phyloP scores from a whole-genome alignment of 2,113 vertebrate genomes.

The Pseudopodoces humilis region DNA sequence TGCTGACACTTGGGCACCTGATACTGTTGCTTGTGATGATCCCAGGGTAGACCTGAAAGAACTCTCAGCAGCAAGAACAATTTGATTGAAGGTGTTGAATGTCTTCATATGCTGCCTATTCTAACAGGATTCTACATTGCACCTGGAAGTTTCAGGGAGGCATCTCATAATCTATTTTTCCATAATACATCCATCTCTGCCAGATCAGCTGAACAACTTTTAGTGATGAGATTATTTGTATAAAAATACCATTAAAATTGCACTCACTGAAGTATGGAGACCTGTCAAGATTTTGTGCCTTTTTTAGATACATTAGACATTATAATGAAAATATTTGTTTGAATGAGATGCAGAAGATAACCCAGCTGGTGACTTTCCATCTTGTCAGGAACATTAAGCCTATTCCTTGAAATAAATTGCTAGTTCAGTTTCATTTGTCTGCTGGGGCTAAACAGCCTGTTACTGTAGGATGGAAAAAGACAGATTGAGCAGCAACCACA shows the following conservation, averaged over 20 bases:
- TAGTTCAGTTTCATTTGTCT: not conserved
- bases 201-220: not conserved
- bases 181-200: not conserved
- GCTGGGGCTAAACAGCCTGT: not conserved
- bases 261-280: not conserved
- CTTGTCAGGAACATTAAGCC: not conserved
- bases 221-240: not conserved
- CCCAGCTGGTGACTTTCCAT: not conserved
- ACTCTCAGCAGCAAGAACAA: not conserved
- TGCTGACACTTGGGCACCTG: not conserved
- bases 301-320: not conserved
- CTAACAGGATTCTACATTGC: not conserved
- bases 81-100: not conserved
- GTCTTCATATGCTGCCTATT: not conserved
- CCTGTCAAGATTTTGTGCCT: not conserved
- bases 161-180: not conserved
- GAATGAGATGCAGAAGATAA: not conserved
- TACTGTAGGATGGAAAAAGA: not conserved
- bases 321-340: not conserved
- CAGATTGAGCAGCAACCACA: slow-evolving; percentile 37
- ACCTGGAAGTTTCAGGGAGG: not conserved
- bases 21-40: not conserved
- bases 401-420: not conserved
- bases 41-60: not conserved
- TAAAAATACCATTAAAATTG: not conserved